These are phyloP conservation scores for Papilio aristodemus DNA, from an alignment of 1,140 invertebrate genomes.

Conservation along the genomic window DNA sequence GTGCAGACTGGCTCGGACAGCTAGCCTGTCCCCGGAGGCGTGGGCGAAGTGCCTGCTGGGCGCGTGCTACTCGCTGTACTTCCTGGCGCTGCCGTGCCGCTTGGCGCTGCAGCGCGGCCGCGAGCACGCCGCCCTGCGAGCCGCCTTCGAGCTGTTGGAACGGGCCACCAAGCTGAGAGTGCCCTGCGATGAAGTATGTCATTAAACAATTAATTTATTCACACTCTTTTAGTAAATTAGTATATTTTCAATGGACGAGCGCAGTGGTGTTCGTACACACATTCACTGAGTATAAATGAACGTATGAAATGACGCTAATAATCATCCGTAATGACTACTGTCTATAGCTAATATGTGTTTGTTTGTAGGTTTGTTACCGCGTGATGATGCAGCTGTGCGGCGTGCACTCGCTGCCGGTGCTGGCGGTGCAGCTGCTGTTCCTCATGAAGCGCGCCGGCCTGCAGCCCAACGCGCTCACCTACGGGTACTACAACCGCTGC, in stretches of 20 bases:
- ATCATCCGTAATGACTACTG: too few species aligned
- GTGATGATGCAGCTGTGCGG: conserved; percentile 99
- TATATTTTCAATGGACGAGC: too few species aligned
- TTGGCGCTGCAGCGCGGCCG: conserved; percentile 77
- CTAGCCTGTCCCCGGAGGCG: conserved; percentile 87
- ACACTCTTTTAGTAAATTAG: too few species aligned
- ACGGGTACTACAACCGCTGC: conserved; percentile 89
- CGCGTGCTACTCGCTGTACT: conserved; percentile 98
- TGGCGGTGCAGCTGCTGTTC: conserved; percentile 96
- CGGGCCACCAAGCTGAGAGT: conserved; percentile 91
- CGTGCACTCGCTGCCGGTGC: conserved; percentile 93
- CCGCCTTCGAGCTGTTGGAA: conserved; percentile 93
- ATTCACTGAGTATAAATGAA: too few species aligned
- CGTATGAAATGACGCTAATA: too few species aligned
- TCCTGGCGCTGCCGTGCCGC: conserved; percentile 93
- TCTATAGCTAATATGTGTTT: not conserved
- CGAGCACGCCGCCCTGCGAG: conserved; percentile 88
- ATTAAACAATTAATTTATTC: too few species aligned
- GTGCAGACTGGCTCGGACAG: conserved; percentile 86
- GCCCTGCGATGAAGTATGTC: conserved; percentile 92
- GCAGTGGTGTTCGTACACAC: too few species aligned
- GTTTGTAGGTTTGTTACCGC: conserved; percentile 94
- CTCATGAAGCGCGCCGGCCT: conserved; percentile 97
- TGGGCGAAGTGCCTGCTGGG: conserved; percentile 96
- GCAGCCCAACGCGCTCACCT: conserved; percentile 98